A percentile compares a stretch with the other conserved stretches of the same genome.
Evolutionary conservation across 2,888 invertebrate species (phyloP).

Genomic region (Yponomeuta evonymella): DNA sequence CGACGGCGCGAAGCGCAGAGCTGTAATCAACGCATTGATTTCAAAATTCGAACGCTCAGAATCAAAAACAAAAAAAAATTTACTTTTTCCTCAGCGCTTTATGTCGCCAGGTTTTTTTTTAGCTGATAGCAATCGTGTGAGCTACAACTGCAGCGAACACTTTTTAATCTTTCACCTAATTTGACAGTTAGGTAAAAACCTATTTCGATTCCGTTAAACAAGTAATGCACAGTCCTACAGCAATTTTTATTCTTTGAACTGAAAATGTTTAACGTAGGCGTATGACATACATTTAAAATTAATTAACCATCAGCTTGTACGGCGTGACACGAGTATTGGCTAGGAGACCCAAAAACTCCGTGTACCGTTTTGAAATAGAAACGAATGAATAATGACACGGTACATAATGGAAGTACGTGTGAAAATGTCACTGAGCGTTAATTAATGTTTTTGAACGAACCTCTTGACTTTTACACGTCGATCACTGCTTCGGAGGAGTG

Average conservation of each 20-base stretch:
- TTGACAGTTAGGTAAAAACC: no score
- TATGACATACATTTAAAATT: constrained; percentile 39
- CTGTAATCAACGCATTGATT: constrained; percentile 18
- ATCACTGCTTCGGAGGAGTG: background rate
- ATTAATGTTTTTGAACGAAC: constrained; percentile 46
- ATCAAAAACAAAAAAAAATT: constrained; percentile 3
- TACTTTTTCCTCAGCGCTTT: background rate
- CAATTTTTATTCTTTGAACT: no score
- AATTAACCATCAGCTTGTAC: constrained; percentile 50
- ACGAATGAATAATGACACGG: constrained; percentile 58
- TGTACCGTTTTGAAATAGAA: constrained; percentile 65
- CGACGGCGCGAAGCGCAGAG: constrained; percentile 19
- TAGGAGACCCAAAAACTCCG: constrained; percentile 54
- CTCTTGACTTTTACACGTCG: constrained; percentile 9
- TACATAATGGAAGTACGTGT: constrained; percentile 61
- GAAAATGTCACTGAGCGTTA: constrained; percentile 57
- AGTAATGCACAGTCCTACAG: no score
- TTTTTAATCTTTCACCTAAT: background rate
- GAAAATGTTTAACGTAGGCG: background rate
- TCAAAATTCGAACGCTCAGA: constrained; percentile 24
- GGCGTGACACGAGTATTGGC: constrained; percentile 58
- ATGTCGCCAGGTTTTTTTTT: background rate
- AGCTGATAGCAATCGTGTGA: no score
- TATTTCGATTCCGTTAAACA: no score
- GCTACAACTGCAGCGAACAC: no score